Base-by-base conservation (phyloP, 1,140 invertebrate genomes). In the Chymomyza costata region DNA sequence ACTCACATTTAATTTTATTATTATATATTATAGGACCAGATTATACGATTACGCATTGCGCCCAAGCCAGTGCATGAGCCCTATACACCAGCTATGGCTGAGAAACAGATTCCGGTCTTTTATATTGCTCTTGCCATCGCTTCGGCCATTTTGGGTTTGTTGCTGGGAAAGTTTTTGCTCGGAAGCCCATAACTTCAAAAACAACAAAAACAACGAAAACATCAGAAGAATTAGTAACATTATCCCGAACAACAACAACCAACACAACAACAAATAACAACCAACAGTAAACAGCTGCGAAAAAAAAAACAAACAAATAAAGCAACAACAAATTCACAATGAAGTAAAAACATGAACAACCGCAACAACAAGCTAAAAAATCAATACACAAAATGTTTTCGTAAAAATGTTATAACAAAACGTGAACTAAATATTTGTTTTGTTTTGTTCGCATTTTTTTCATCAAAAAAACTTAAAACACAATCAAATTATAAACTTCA, bases 101-200 rank as follows among this genome's bases (percentile, higher is more conserved):
- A 84, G 31, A 88, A 88, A 65, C 80, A 84, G 30, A 80, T 87
- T 62, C 66, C 88, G 47, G 80, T 88, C 58, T 86, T 87, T 48
- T 89, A 87, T 85, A 78, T 89, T 35, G 86, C 85, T 48, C 85
- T 86, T 58, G 86, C 88, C 18, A 64, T 89, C 57, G 87, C 81
- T 61, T 87, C 88, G 83, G 88, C 88, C 17, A 63, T 89, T 25
- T 76, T 89, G 53, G 88, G 88, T 49, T 86, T 89, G 59, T 85
- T 89, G 61, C 85, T 89, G 66, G 89, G 88, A 66, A 89, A 89
- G 82, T 89, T 87, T 85, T 61, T 89, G 83, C 88, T 89, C 86
- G 89, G 87, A 89, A 88, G 82, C 62, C 60, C 66, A 81, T 69
- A 69, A 69, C 41, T 35, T 48, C 44, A 65, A 57, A 6, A 35